Base-by-base conservation (phyloP, 2,113 vertebrate species). In the Eretmochelys imbricata region DNA sequence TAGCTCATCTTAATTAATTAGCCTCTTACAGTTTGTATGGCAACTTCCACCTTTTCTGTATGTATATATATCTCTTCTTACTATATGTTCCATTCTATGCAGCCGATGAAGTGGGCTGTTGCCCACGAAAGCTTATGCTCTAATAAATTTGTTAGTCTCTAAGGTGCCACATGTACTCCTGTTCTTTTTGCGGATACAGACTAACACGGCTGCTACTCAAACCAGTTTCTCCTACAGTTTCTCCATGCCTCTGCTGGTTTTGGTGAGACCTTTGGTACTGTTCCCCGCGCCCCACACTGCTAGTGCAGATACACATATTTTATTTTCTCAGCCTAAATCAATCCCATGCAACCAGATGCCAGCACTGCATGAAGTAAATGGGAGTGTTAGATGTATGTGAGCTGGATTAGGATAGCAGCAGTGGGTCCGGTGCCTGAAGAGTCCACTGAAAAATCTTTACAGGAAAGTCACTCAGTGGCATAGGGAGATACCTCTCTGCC, bases 261-360 rank as follows among this genome's bases (percentile, higher is more conserved):
- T n/a, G 8, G 8, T 20, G 65, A 69, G 35, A 69, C 35, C 65
- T 69, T 69, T 69, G 35, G 17, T 20, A 69, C 17, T 69, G 35
- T 19, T 12, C 2, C 24, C 6, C 6, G 16, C 3, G 16, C 3
- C 8, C 4, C 35, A 4, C 16, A 8, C 17, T 8, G 35, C 35
- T 69, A n/a, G 65, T 19, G 8, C 65, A 69, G 35, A 69, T 10
- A 69, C 65, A n/a, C 35, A 69, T n/a, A 17, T n/a, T n/a, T 69
- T 69, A 69, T 69, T 69, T 35, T 69, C 65, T 69, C 17, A 69
- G 19, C 35, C 17, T 20, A n/a, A 69, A 38, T 20, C 65, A 69
- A 8, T 38, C 17, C 35, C 65, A n/a, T 38, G 35, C 35, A 69
- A 14, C 35, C 13, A 35, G 31, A 69, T n/a, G 16, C 14, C 62